Evolutionary conservation across 2,888 invertebrate species (phyloP), one percentile per base, ranked within the genome.

Genomic region (Anticlea derivata): DNA sequence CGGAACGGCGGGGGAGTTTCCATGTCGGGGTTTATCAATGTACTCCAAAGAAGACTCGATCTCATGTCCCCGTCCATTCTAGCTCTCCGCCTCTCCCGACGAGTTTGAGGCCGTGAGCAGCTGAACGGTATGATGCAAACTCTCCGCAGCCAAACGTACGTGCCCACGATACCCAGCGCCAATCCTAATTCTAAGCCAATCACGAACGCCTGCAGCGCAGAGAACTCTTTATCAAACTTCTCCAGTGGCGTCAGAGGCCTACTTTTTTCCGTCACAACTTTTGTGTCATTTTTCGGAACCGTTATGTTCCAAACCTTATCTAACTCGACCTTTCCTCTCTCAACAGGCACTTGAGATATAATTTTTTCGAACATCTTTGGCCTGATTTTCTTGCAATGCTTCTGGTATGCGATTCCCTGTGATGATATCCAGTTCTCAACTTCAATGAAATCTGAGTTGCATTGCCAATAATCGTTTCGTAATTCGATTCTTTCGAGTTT

Each of bases 341-440:
- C 78, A 13, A 74, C 68, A 27, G 79, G 80, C 17, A 88, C 86
- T 20, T 88, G 78, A 40, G 91, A 85, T 50, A 93, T 86, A 63
- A 92, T 93, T 63, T 92, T 89, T 66, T 93, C 88, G 1, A 92
- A 91, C 80, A 92, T 93, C 64, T 93, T 86, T 1, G 80, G 76
- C 2, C 78, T 52, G 73, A 79, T 76, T 65, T 79, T 70, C 29
- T 61, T 77, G 58, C 92, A 92, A 58, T 83, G 81, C 38, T 91
- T 91, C 13, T 89, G 81, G 41, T 92, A 92, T 46, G 70, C 68
- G 49, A 92, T 87, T 3, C 76, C 73, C 12, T 69, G 79, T 1
- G 78, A 73, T 2, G 66, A 55, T 17, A 91, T 81, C 83, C 92
- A 92, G 4, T 68, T 68, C 58, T 88, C 86, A 0, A 86, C 72